These are phyloP conservation scores for Tetrapedia diversipes DNA, from an alignment of 2,888 invertebrate species.

Conservation along the genomic window DNA sequence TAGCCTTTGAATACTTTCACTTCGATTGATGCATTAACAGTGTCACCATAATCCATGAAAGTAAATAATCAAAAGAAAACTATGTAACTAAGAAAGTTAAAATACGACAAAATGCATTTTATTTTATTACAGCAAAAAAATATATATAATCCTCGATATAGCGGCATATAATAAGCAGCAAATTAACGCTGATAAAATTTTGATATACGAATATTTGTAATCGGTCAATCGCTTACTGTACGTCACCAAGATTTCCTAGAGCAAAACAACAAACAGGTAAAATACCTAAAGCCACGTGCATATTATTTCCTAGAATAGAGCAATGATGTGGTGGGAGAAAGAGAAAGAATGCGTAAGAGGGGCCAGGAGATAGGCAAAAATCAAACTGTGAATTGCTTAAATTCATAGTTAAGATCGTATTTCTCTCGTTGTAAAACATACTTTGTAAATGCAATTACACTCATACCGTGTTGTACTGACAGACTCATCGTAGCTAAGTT, in stretches of 20 bases:
- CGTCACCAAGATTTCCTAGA: not conserved
- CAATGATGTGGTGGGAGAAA: not conserved
- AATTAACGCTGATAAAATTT: constrained; percentile 26
- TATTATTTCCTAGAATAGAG: constrained; percentile 3
- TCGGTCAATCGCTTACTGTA: not conserved
- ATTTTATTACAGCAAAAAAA: not conserved
- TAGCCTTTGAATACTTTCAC: constrained; percentile 19
- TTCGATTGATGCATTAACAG: not conserved
- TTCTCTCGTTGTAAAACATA: constrained; percentile 11
- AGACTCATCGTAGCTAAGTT: not conserved
- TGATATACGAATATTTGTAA: not conserved
- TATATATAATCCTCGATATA: not conserved
- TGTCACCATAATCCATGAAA: not conserved
- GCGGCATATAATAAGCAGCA: not conserved
- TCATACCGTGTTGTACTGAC: not conserved
- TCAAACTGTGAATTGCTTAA: constrained; percentile 2
- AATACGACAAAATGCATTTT: not conserved
- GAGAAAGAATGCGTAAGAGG: too few relatives aligned
- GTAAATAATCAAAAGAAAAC: not conserved
- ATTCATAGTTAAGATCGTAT: constrained; percentile 3
- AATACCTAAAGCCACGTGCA: constrained; percentile 10
- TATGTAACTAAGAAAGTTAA: too few relatives aligned
- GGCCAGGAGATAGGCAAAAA: too few relatives aligned
- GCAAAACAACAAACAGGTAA: constrained; percentile 27
- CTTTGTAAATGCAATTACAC: constrained; percentile 3